phyloP scores from a whole-genome alignment of 2,888 invertebrate genomes.

The Polymixis flavicincta region DNA sequence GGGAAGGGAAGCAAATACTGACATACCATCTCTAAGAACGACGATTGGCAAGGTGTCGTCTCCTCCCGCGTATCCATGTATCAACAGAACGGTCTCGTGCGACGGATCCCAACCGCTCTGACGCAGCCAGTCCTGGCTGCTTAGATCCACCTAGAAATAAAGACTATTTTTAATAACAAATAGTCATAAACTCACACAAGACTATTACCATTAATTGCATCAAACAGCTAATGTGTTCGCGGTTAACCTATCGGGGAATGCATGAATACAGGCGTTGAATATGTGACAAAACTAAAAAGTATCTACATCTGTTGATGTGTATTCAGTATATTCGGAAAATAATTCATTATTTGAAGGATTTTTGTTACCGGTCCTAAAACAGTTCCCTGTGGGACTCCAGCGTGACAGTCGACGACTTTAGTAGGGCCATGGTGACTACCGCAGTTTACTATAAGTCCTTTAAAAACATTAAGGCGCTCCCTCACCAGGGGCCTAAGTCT shows the following conservation, averaged over 20 bases:
- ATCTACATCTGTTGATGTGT: not conserved
- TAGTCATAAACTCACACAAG: too few relatives aligned
- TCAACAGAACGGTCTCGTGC: conserved; percentile 92
- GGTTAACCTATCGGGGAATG: not conserved
- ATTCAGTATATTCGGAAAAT: not conserved
- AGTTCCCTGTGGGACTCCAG: not conserved
- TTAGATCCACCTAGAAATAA: conserved; percentile 88
- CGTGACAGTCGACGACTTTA: too few relatives aligned
- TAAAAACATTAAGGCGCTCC: not conserved
- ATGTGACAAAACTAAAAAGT: not conserved
- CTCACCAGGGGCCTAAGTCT: too few relatives aligned
- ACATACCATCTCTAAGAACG: conserved; percentile 93
- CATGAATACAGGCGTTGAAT: not conserved
- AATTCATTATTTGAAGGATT: not conserved
- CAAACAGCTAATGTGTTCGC: too few relatives aligned
- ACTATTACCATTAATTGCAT: too few relatives aligned
- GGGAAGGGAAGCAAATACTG: too few relatives aligned
- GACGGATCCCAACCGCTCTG: conserved; percentile 93
- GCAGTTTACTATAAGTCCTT: not conserved
- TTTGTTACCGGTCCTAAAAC: not conserved
- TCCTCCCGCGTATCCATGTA: conserved; percentile 95
- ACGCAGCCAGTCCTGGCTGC: conserved; percentile 93
- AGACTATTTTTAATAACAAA: too few relatives aligned
- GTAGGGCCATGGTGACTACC: not conserved
- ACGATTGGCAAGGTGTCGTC: conserved; percentile 93